Percentiles rank a stretch among this genome's conserved stretches.
Conservation (phyloP, 2,888 invertebrate species). For the Limnephilus rhombicus region DNA sequence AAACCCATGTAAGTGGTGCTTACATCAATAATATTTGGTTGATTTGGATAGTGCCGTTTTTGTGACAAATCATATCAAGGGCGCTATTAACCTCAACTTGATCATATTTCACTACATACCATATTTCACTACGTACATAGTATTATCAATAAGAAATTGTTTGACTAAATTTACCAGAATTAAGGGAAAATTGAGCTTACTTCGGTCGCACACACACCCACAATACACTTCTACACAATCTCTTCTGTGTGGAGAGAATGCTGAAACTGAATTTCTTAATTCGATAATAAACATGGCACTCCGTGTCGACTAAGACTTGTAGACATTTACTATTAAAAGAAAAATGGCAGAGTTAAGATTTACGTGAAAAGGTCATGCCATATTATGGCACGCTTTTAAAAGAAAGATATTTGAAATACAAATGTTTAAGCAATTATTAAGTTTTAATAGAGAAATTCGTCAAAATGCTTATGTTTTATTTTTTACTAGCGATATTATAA, state of each 20-base stretch:
- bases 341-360: neutral
- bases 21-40: no score
- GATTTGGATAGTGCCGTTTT: no score
- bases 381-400: neutral
- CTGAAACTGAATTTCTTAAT: conserved; percentile 10
- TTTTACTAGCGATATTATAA: neutral
- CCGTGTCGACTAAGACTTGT: neutral
- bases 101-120: no score
- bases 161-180: neutral
- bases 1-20: no score
- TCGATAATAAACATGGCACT: conserved; percentile 15
- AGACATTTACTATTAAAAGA: conserved; percentile 10
- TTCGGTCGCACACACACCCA: neutral
- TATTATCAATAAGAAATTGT: neutral
- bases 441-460: neutral
- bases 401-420: neutral
- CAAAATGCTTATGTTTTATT: neutral
- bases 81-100: no score
- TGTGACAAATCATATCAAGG: no score
- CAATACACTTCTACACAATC: neutral
- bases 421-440: neutral
- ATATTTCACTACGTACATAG: no score
- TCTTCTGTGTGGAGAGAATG: neutral
- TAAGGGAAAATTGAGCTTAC: neutral
- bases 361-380: neutral